Evolutionary conservation across 92 coral and sea anemone species (phyloP).

Genomic region (Anthopleura xanthogrammica): DNA sequence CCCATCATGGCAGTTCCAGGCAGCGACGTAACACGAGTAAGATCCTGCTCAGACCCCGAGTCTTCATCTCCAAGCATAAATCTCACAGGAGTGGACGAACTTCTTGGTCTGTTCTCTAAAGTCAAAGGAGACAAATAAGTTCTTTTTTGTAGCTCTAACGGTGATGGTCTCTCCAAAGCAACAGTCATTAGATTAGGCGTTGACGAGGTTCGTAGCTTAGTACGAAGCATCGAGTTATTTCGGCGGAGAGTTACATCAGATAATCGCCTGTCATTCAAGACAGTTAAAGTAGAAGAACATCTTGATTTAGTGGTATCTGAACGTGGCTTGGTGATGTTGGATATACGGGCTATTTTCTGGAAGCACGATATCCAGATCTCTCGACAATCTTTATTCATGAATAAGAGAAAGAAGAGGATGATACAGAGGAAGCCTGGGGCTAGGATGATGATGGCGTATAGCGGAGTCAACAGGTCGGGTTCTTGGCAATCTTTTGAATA

Average conservation of each 20-base stretch:
- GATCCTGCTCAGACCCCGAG: neutral
- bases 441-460: conserved; percentile 58
- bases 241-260: conserved; percentile 39
- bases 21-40: conserved; percentile 19
- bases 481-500: conserved; percentile 44
- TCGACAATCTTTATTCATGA: conserved; percentile 93
- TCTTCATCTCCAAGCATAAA: conserved; percentile 15
- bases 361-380: conserved; percentile 71
- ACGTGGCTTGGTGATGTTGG: conserved; percentile 32
- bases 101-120: conserved; percentile 34
- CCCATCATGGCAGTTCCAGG: neutral
- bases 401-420: conserved; percentile 71
- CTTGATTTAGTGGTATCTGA: conserved; percentile 49
- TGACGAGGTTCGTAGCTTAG: conserved; percentile 25
- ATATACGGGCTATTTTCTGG: conserved; percentile 26
- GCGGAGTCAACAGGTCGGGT: conserved; percentile 50
- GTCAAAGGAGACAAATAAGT: conserved; percentile 27
- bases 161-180: neutral
- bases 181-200: conserved; percentile 26
- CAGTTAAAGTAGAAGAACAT: conserved; percentile 67
- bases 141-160: neutral
- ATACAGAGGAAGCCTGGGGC: conserved; percentile 93
- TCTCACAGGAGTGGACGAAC: conserved; percentile 35
- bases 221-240: conserved; percentile 3
- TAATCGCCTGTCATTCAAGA: conserved; percentile 44